Conservation (phyloP, 64 coral and sea anemone genomes). For the Pocillopora damicornis region DNA sequence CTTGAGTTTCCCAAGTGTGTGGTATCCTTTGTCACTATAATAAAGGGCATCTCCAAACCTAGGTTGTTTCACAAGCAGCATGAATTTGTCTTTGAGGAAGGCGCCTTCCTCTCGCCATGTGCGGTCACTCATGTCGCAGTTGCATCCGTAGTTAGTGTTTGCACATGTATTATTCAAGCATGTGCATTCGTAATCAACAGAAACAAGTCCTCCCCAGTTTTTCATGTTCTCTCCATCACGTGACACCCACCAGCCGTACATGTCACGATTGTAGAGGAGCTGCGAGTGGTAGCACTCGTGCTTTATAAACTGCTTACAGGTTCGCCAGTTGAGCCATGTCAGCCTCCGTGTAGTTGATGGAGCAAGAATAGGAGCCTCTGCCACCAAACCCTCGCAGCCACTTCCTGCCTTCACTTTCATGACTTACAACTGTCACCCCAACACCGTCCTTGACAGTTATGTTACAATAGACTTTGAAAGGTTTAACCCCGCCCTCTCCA, state of each 20-base stretch:
- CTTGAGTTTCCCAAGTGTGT: slow-evolving; percentile 27
- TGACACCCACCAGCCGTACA: slow-evolving; percentile 46
- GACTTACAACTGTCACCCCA: slow-evolving; percentile 52
- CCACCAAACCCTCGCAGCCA: neutral
- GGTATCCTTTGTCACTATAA: neutral
- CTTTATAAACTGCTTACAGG: slow-evolving; percentile 53
- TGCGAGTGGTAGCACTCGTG: slow-evolving; percentile 7
- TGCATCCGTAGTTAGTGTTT: neutral
- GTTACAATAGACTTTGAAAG: slow-evolving; percentile 44
- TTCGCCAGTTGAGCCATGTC: slow-evolving; percentile 19
- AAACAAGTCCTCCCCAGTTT: slow-evolving; percentile 3
- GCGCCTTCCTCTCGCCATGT: slow-evolving; percentile 8
- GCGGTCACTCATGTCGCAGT: neutral
- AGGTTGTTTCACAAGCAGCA: neutral
- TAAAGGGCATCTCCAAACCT: neutral
- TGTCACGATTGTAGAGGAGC: neutral
- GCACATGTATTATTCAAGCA: slow-evolving; percentile 12
- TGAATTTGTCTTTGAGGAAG: neutral
- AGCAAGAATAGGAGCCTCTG: neutral
- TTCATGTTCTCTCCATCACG: neutral
- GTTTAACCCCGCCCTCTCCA: neutral
- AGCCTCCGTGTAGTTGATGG: slow-evolving; percentile 6
- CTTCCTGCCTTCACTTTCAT: slow-evolving; percentile 40
- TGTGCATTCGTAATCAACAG: slow-evolving; percentile 20
- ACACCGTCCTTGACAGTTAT: slow-evolving; percentile 44